Percentiles rank a stretch among this genome's conserved stretches.
Evolutionary conservation across 2,888 invertebrate species (phyloP).

Genomic region (Cylindroiulus punctatus): DNA sequence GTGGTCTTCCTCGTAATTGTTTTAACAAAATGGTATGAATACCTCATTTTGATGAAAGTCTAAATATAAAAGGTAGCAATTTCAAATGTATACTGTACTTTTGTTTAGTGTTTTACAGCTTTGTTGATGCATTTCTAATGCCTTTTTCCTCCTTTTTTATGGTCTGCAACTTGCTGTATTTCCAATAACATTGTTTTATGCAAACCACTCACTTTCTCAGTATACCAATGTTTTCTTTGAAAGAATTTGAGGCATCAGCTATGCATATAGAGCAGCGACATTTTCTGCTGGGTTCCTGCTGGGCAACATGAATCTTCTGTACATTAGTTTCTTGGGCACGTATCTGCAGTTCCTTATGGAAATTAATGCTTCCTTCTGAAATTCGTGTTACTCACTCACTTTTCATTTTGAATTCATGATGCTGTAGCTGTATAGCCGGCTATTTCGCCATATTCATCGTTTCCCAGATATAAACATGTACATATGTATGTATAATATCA

Average conservation of each 20-base stretch:
- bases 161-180: not conserved
- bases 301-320: not conserved
- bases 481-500: not conserved
- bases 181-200: conserved; percentile 15
- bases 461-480: not conserved
- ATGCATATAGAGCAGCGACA: conserved; percentile 8
- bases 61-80: not conserved
- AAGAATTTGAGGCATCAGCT: not conserved
- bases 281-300: not conserved
- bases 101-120: not conserved
- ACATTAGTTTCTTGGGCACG: not conserved
- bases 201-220: not conserved
- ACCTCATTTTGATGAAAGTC: not conserved
- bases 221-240: not conserved
- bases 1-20: not conserved
- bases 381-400: not conserved
- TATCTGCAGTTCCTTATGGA: not conserved
- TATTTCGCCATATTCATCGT: not conserved
- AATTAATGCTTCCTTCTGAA: not conserved
- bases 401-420: not conserved
- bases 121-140: not conserved
- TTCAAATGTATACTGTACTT: not conserved
- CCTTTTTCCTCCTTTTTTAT: not conserved
- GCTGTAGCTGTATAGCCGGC: not conserved
- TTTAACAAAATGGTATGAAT: not conserved